A percentile compares a stretch with the other conserved stretches of the same genome.
These are phyloP conservation scores for Pterocles orientalis DNA, from an alignment of 2,113 vertebrate genomes.

Conservation along the genomic window DNA sequence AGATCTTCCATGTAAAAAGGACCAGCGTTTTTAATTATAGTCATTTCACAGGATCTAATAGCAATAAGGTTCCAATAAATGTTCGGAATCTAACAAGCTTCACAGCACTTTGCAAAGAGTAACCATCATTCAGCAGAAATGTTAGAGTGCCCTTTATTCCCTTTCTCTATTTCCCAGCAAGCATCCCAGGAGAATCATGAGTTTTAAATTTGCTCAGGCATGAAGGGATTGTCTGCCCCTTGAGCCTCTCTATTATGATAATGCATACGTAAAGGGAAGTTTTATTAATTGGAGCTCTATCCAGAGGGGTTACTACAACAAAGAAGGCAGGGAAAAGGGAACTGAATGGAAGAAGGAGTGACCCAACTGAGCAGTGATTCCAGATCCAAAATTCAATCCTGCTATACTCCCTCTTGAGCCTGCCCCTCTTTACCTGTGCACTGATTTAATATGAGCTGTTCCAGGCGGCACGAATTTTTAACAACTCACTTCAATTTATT, in stretches of 20 bases:
- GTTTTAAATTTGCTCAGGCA: conserved; percentile 49
- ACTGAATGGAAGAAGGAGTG: not conserved
- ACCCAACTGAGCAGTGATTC: not conserved
- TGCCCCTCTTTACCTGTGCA: not conserved
- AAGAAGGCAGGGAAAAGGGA: not conserved
- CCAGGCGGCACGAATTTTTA: conserved; percentile 62
- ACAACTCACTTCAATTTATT: conserved; percentile 60
- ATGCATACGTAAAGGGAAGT: conserved; percentile 62
- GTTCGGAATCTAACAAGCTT: conserved; percentile 51
- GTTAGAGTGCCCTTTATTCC: conserved; percentile 41
- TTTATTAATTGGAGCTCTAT: conserved; percentile 65
- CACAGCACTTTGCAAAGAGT: conserved; percentile 31
- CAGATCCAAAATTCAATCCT: not conserved
- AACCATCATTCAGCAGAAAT: conserved; percentile 43
- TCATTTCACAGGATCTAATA: not conserved
- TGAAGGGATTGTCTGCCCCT: conserved; percentile 51
- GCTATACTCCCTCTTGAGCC: not conserved
- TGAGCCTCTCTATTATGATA: conserved; percentile 63
- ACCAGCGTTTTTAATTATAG: conserved; percentile 28
- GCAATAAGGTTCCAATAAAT: conserved; percentile 44
- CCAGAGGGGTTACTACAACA: not conserved
- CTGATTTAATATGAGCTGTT: conserved; percentile 46
- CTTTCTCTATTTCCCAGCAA: conserved; percentile 50
- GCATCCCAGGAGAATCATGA: conserved; percentile 17
- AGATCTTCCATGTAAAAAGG: not conserved